phyloP scores from a whole-genome alignment of 2,797 vertebrate genomes.

The Scarus forsteni region DNA sequence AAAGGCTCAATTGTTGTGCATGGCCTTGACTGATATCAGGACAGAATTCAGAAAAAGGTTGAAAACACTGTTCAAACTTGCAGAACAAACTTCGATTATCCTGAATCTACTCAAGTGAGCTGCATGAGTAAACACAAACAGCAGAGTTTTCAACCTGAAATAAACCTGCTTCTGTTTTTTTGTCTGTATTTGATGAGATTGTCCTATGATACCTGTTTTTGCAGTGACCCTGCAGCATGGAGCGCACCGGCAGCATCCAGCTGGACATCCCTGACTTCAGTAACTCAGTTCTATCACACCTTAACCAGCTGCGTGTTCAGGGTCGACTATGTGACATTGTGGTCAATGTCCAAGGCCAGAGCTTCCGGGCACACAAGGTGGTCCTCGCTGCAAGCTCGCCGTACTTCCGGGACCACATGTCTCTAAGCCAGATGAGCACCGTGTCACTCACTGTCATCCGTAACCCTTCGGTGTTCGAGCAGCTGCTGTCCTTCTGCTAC shows the following conservation, averaged over 20 bases:
- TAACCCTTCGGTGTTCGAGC: conserved; percentile 95
- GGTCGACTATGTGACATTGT: conserved; percentile 98
- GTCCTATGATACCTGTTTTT: neutral
- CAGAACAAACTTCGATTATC: too few species aligned
- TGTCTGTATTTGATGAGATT: neutral
- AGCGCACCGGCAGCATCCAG: conserved; percentile 95
- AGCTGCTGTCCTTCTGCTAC: conserved; percentile 97
- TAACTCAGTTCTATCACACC: conserved; percentile 95
- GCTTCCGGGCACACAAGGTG: conserved; percentile 97
- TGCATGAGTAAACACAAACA: too few species aligned
- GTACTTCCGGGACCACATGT: conserved; percentile 99
- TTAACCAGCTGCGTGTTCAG: conserved; percentile 97
- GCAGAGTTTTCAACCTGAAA: too few species aligned
- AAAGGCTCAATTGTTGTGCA: too few species aligned
- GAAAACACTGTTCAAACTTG: too few species aligned
- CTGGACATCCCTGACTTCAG: conserved; percentile 98
- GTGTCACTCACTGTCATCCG: conserved; percentile 97
- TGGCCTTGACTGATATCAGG: too few species aligned
- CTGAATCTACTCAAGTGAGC: too few species aligned
- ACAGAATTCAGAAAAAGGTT: too few species aligned
- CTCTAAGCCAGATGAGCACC: conserved; percentile 97
- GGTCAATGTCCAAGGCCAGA: conserved; percentile 96
- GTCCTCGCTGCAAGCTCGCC: conserved; percentile 97
- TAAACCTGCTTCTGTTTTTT: too few species aligned
- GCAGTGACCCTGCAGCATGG: conserved; percentile 82